Evolutionary conservation across 2,797 vertebrate species (phyloP).

Genomic region (Epinephelus malabaricus): DNA sequence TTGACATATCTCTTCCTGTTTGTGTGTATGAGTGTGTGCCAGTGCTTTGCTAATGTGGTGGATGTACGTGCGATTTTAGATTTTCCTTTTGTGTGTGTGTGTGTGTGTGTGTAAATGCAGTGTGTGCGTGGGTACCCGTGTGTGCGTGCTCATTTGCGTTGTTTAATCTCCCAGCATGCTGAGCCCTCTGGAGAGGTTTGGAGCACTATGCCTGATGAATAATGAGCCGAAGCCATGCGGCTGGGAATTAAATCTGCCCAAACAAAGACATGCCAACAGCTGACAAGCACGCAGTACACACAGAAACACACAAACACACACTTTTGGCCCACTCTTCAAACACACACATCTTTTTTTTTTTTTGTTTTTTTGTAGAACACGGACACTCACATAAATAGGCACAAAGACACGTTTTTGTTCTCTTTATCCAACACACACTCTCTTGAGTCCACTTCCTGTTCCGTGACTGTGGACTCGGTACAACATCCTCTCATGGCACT

Average conservation of each 20-base stretch:
- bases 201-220: slow-evolving; percentile 79
- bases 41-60: slow-evolving; percentile 40
- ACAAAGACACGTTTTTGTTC: slow-evolving; percentile 39
- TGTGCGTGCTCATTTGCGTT: slow-evolving; percentile 63
- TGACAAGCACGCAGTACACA: slow-evolving; percentile 66
- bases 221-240: slow-evolving; percentile 77
- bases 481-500: neutral
- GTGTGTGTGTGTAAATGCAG: slow-evolving; percentile 1
- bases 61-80: slow-evolving; percentile 16
- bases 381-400: slow-evolving; percentile 35
- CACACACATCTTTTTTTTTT: slow-evolving; percentile 23
- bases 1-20: slow-evolving; percentile 63
- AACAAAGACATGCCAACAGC: slow-evolving; percentile 78
- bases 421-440: slow-evolving; percentile 27
- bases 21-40: slow-evolving; percentile 29
- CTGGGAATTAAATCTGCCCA: slow-evolving; percentile 79
- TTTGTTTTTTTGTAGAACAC: slow-evolving; percentile 11
- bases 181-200: slow-evolving; percentile 74
- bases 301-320: slow-evolving; percentile 24
- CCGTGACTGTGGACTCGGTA: neutral
- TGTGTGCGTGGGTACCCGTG: slow-evolving; percentile 4
- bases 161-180: slow-evolving; percentile 78
- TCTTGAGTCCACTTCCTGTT: slow-evolving; percentile 26
- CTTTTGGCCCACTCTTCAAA: slow-evolving; percentile 55
- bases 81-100: slow-evolving; percentile 13